Base-by-base conservation (phyloP, 2,888 invertebrate genomes). In the Oscheius sp. region DNA sequence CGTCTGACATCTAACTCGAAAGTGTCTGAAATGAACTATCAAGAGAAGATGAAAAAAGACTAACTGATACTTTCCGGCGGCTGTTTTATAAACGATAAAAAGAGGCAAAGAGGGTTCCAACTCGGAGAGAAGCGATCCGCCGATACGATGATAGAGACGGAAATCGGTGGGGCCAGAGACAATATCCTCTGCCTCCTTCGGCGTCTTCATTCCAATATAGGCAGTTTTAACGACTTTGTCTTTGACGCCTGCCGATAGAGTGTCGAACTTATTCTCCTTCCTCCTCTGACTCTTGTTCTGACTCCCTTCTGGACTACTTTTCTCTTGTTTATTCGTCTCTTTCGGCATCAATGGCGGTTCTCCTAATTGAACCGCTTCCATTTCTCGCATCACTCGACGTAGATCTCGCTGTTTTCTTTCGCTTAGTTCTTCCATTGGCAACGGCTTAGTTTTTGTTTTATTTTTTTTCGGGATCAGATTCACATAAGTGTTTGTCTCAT, bases 81-180 rank as follows among this genome's bases (percentile, higher is more conserved):
- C 17, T 6, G 12, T 17, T n/a, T 12, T 32, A 20, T 54, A 54
- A 2, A 54, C 54, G 17, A 54, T 2, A n/a, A 54, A 54, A 4
- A 54, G 54, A 2, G 54, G 20, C n/a, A 54, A 20, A 1, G 32
- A 6, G 17, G 54, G 54, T 20, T 54, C 33, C 20, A 54, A 22
- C 33, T 54, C 33, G 17, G 32, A 22, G 33, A 54, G 32, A 33
- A 9, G n/a, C 2, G 54, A 12, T 17, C 2, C 12, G 17, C 54
- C 54, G 20, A 33, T 32, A 17, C 33, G 54, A n/a, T 54, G 33
- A 33, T 54, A 54, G 20, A 54, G 54, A 3, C 54, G 54, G 33
- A 54, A 54, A 36, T 32, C 33, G 5, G 54, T 32, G 17, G 32
- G 33, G 2, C 22, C 22, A 20, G 14, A 33, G 17, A 54, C 54